phyloP scores from a whole-genome alignment of 1,140 invertebrate genomes.

The Nasonia giraulti region DNA sequence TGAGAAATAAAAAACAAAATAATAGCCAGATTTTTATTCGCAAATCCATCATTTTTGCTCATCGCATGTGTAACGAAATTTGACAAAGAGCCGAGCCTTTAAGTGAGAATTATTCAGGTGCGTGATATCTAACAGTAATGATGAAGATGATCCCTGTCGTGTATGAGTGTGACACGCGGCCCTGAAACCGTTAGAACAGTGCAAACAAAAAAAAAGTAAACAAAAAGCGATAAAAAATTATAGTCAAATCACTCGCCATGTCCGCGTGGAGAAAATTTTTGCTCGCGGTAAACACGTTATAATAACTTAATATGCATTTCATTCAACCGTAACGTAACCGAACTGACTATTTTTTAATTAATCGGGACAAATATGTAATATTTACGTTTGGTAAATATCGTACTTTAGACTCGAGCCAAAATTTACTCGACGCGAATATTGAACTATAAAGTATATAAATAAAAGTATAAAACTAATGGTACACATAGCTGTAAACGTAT shows the following conservation, averaged over 20 bases:
- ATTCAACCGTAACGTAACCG: no score
- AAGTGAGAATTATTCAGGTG: slow-evolving; percentile 39
- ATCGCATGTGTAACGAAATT: slow-evolving; percentile 36
- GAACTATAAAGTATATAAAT: slow-evolving; percentile 11
- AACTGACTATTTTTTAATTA: no score
- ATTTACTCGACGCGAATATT: slow-evolving; percentile 6
- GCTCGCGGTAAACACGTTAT: background rate
- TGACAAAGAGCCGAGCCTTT: slow-evolving; percentile 47
- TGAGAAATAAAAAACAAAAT: background rate
- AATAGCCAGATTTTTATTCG: slow-evolving; percentile 21
- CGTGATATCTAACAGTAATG: background rate
- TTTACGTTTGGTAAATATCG: background rate
- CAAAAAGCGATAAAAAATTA: slow-evolving; percentile 18
- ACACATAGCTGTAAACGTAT: background rate
- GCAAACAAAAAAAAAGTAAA: background rate
- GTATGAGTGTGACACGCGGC: background rate
- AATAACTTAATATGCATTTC: background rate
- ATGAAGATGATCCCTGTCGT: background rate
- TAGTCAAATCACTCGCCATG: slow-evolving; percentile 2
- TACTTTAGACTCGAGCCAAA: background rate
- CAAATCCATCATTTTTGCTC: background rate
- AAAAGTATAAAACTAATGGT: slow-evolving; percentile 27
- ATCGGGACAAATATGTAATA: no score
- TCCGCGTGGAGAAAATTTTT: slow-evolving; percentile 21
- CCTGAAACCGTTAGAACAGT: background rate